Evolutionary conservation across 2,113 vertebrate species (phyloP), one percentile per base, ranked within the genome.

Genomic region (Phylloscopus trochilus): DNA sequence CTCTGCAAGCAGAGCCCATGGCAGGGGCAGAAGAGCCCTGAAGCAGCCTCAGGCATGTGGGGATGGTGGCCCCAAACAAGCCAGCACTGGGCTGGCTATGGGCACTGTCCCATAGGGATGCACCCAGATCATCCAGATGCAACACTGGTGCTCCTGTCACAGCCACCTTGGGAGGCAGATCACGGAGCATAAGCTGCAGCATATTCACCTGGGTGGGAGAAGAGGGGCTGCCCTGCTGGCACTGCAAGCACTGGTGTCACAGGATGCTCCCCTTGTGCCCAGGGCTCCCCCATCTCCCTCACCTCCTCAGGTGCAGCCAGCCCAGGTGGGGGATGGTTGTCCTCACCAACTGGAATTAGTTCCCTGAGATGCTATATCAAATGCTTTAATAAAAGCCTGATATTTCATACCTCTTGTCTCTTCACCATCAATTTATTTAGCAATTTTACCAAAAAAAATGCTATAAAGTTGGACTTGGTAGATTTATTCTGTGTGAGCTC

Each of bases 401-500:
- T 95, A 93, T 73, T 95, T 96, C 90, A 94, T 67, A 94, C 63
- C 30, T 95, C 84, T 83, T 94, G 78, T 95, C 91, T 93, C 59
- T 77, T 90, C 67, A 90, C 46, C 75, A 96, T 93, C 67, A 78
- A 92, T 87, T 87, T 87, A 91, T 87, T 95, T 91, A 93, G 84
- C 77, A 90, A 95, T 95, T 96, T 95, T 95, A 94, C 66, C 9
- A 28, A 62, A 33, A 67, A 96, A 96, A 93, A 82, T 55, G 62
- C 76, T 62, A 92, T 79, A 74, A 89, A 78, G 66, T 87, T 7
- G 1, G 69, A 84, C 74, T 51, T 87, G 87, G 70, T 56, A 96
- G 95, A 95, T 95, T 95, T 94, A 96, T 96, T 93, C 91, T 49
- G 46, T 72, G 69, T 41, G 69, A 85, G 84, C 89, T 95, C 62